Evolutionary conservation across 2,113 vertebrate genomes (phyloP).

Genomic region (Poecile atricapillus): DNA sequence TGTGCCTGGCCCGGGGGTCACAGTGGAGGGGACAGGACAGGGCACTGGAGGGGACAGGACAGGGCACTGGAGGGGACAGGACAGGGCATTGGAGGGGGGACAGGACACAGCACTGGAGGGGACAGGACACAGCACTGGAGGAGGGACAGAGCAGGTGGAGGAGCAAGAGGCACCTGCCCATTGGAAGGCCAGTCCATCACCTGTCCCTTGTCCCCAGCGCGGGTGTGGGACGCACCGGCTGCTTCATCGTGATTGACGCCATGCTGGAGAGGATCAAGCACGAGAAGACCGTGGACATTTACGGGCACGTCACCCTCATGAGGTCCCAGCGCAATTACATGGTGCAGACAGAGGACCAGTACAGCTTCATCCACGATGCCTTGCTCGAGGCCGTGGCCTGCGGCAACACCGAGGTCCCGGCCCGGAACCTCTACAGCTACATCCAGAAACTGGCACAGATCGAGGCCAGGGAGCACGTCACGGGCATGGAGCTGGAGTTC

Average conservation of each 20-base stretch:
- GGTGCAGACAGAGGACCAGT: constrained; percentile 99
- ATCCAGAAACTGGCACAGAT: constrained; percentile 95
- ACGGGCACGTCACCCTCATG: constrained; percentile 97
- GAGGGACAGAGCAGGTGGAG: rapidly evolving
- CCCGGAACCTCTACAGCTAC: constrained; percentile 92
- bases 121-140: background rate
- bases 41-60: background rate
- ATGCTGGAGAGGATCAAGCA: constrained; percentile 97
- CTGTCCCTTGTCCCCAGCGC: constrained; percentile 69
- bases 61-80: background rate
- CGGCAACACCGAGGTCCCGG: constrained; percentile 94
- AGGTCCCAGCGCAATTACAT: constrained; percentile 97
- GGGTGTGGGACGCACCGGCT: constrained; percentile 92
- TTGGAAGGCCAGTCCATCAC: rapidly evolving
- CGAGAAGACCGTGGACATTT: constrained; percentile 97
- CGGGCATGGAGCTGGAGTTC: constrained; percentile 98
- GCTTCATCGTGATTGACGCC: constrained; percentile 97
- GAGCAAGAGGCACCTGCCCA: rapidly evolving
- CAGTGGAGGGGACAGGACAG: background rate
- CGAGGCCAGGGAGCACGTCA: constrained; percentile 91
- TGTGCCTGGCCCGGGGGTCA: background rate
- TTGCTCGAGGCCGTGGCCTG: constrained; percentile 96
- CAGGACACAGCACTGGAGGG: background rate
- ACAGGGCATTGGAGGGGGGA: background rate
- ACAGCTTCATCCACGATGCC: constrained; percentile 98